Base-by-base conservation (phyloP, 1,140 invertebrate genomes). In the Philotrypesis tridentata region DNA sequence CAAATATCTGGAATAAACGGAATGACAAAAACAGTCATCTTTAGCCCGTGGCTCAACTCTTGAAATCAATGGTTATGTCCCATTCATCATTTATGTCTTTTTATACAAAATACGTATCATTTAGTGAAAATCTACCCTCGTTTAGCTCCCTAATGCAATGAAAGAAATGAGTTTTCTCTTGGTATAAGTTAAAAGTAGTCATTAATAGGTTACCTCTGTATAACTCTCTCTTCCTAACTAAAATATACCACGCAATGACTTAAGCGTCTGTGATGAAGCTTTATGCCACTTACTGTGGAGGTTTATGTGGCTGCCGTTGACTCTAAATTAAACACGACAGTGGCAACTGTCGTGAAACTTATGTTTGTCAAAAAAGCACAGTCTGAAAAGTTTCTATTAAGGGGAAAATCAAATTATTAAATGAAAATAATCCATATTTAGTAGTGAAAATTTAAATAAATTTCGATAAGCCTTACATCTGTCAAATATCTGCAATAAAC, bases 201-300 rank as follows among this genome's bases (percentile, higher is more conserved):
- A 11, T n/a, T 40, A 77, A n/a, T 61, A 75, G 71, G 61, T 55
- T 37, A 75, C 71, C 80, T 81, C 65, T 76, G 75, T 81, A 82
- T 67, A 82, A 81, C 25, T 73, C 48, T 14, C 23, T n/a, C n/a
- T n/a, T 79, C 81, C 37, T 43, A 40, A 33, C 83, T 2, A 79
- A 82, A 72, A 60, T 75, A 71, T 63, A 55, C 43, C 73, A 11
- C 80, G 71, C 65, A 67, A 68, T 55, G 37, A 27, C 61, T 21
- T 48, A n/a, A 80, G 48, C 73, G 67, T 80, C n/a, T n/a, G 23
- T 40, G 17, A 60, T 70, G 61, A 40, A 55, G n/a, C 37, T 80
- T 89, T 92, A 92, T 86, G 88, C 85, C 86, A 87, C 84, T 75
- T 91, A 89, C 74, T 92, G 90, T 0, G 90, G 91, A 25, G 90